phyloP scores from a whole-genome alignment of 1,140 invertebrate genomes.

The Lethrus apterus region DNA sequence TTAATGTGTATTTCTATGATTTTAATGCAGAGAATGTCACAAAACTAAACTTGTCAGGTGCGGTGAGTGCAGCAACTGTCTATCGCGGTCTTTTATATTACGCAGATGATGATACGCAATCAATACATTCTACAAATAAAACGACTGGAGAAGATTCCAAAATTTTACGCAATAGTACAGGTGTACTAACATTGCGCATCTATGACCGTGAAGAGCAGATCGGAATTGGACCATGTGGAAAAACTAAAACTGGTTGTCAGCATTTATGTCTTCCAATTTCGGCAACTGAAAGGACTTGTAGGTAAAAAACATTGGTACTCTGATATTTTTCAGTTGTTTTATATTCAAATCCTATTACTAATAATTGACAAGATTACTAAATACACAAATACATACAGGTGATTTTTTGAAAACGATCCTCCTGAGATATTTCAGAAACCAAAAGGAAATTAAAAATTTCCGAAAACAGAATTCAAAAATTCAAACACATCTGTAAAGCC shows the following conservation, averaged over 20 bases:
- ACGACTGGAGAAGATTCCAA: conserved; percentile 39
- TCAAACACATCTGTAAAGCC: too few relatives aligned
- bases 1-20: conserved; percentile 58
- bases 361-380: too few relatives aligned
- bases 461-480: too few relatives aligned
- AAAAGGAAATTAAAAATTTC: too few relatives aligned
- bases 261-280: conserved; percentile 72
- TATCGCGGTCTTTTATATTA: conserved; percentile 52
- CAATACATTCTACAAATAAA: conserved; percentile 52
- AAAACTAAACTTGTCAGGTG: conserved; percentile 33
- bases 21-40: conserved; percentile 45
- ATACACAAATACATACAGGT: too few relatives aligned
- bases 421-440: too few relatives aligned
- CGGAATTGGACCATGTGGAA: conserved; percentile 48
- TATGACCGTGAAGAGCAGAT: conserved; percentile 60
- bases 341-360: too few relatives aligned
- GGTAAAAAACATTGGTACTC: too few relatives aligned
- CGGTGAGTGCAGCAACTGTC: conserved; percentile 49
- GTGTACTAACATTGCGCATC: conserved; percentile 58
- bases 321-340: too few relatives aligned
- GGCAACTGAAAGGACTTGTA: conserved; percentile 50
- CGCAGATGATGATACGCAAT: conserved; percentile 49
- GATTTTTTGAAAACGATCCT: too few relatives aligned
- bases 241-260: conserved; percentile 57
- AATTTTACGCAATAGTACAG: conserved; percentile 43